These are phyloP conservation scores for Parauchenoglanis ngamensis DNA, from an alignment of 2,797 vertebrate genomes.

Conservation along the genomic window DNA sequence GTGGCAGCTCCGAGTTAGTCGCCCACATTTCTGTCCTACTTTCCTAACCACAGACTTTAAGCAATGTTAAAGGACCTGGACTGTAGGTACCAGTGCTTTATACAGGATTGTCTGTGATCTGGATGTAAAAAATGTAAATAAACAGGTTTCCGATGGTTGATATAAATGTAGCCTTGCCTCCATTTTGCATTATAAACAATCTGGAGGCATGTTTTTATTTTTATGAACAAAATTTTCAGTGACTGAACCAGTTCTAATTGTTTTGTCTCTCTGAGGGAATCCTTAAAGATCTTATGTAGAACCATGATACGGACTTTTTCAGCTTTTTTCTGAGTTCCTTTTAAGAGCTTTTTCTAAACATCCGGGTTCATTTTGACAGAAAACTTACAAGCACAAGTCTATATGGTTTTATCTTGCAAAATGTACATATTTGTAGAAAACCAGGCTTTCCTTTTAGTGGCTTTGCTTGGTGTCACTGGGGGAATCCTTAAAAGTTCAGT, in stretches of 20 bases:
- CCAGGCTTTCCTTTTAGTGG: not conserved
- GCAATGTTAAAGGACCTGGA: not conserved
- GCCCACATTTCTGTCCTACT: not conserved
- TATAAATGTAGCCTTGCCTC: not conserved
- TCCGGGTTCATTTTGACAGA: not conserved
- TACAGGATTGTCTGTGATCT: not conserved
- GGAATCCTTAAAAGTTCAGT: not conserved
- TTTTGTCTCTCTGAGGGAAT: not conserved
- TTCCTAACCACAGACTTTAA: constrained; percentile 16
- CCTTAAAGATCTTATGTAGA: not conserved
- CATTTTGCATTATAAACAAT: not conserved
- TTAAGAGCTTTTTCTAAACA: not conserved
- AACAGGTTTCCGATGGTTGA: not conserved
- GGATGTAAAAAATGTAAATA: not conserved
- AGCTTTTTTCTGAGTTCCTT: not conserved
- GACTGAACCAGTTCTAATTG: not conserved
- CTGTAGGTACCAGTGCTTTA: not conserved
- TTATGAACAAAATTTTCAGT: not conserved
- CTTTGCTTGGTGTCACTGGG: not conserved
- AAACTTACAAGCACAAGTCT: not conserved
- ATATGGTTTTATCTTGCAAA: not conserved
- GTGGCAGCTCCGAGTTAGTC: not conserved
- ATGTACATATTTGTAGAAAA: not conserved
- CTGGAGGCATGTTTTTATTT: not conserved
- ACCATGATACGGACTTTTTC: too few relatives aligned